Evolutionary conservation across 2,113 vertebrate genomes (phyloP).

Genomic region (Sebastes fasciatus): DNA sequence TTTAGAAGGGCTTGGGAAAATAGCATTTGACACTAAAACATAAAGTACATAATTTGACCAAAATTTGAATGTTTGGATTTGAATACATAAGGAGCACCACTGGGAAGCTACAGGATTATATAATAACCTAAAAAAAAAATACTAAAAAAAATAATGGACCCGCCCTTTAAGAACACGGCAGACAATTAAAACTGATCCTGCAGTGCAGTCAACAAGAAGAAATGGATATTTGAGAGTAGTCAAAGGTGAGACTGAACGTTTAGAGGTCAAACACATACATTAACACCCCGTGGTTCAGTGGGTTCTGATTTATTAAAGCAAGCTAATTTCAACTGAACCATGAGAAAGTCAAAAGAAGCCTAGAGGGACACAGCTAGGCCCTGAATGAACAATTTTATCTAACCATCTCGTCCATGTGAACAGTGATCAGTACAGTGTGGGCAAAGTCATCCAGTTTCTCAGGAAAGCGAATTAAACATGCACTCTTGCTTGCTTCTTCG

Average conservation of each 20-base stretch:
- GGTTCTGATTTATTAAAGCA: neutral
- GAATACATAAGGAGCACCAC: no score
- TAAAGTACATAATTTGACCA: no score
- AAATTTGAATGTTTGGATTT: no score
- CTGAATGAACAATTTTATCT: neutral
- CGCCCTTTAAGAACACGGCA: neutral
- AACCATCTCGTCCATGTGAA: neutral
- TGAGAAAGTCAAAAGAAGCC: neutral
- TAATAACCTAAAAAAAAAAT: no score
- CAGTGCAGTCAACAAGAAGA: neutral
- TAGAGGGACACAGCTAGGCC: neutral
- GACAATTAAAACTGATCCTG: conserved; percentile 1
- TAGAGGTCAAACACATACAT: neutral
- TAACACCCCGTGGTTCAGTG: neutral
- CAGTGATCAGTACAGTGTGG: neutral
- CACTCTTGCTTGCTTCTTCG: conserved; percentile 26
- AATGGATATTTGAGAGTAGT: neutral
- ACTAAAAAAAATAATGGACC: no score
- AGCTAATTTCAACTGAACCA: neutral
- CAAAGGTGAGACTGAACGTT: neutral
- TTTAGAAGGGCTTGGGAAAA: no score
- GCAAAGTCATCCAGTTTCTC: conserved; percentile 21
- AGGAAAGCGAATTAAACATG: conserved; percentile 55
- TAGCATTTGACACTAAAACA: no score
- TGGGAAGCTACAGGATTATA: no score